A percentile compares a stretch with the other conserved stretches of the same genome.
These are phyloP conservation scores for Parnassius mnemosyne DNA, from an alignment of 2,888 invertebrate species.

Conservation along the genomic window DNA sequence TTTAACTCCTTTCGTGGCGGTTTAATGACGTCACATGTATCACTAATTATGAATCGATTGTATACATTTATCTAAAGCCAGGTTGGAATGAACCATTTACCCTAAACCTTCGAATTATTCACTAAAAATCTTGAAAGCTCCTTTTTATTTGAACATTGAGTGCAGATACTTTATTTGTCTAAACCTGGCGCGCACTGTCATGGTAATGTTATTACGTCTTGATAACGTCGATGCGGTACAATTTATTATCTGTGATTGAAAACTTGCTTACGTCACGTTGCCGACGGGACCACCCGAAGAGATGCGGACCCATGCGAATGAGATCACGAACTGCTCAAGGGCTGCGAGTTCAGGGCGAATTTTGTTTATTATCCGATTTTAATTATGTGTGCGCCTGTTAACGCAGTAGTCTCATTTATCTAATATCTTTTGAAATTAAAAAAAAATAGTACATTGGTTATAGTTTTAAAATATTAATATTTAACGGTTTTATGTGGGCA, in stretches of 20 bases:
- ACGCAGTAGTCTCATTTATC: neutral
- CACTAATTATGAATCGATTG: constrained; percentile 62
- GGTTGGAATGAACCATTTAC: constrained; percentile 70
- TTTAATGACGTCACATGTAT: constrained; percentile 33
- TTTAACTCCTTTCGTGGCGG: constrained; percentile 40
- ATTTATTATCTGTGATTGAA: constrained; percentile 40
- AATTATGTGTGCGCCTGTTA: constrained; percentile 1
- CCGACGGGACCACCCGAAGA: constrained; percentile 41
- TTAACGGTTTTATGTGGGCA: constrained; percentile 33
- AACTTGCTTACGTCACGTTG: constrained; percentile 42
- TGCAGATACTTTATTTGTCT: constrained; percentile 78
- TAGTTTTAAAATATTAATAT: constrained; percentile 10
- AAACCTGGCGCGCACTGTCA: constrained; percentile 75
- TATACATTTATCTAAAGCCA: constrained; percentile 80
- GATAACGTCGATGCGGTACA: constrained; percentile 37
- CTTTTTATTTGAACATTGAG: constrained; percentile 80
- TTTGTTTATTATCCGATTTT: constrained; percentile 16
- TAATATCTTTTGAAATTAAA: too few relatives aligned
- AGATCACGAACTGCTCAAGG: constrained; percentile 36
- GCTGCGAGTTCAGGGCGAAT: constrained; percentile 26
- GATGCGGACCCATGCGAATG: constrained; percentile 32
- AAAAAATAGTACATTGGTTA: too few relatives aligned
- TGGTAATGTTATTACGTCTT: constrained; percentile 35
- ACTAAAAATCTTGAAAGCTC: constrained; percentile 79
- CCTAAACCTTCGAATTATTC: constrained; percentile 72